Evolutionary conservation across 2,888 invertebrate genomes (phyloP).

Genomic region (Gryllus longicercus): DNA sequence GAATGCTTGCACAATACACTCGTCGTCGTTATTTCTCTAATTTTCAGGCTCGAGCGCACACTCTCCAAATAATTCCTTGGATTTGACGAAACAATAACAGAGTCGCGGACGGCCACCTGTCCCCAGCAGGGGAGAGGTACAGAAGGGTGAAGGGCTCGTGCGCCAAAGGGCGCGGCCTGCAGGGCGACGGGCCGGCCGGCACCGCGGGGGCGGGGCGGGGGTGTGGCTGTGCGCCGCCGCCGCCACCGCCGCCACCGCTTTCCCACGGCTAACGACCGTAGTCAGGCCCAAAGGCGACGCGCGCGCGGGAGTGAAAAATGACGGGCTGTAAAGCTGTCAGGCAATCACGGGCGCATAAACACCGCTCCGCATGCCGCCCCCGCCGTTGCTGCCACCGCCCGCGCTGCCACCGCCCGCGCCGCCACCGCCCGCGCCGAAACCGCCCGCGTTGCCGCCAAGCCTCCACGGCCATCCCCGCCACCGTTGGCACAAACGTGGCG

Average conservation of each 20-base stretch:
- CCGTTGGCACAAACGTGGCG: background rate
- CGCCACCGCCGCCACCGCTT: background rate
- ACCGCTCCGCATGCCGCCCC: conserved; percentile 49
- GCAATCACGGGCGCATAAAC: background rate
- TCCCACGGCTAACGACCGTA: conserved; percentile 8
- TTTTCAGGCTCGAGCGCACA: too few relatives aligned
- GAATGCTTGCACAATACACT: too few relatives aligned
- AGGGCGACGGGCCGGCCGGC: too few relatives aligned
- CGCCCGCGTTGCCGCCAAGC: background rate
- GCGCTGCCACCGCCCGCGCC: background rate
- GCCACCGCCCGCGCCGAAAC: background rate
- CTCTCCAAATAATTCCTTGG: too few relatives aligned
- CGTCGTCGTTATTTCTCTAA: too few relatives aligned
- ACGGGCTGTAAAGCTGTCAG: conserved; percentile 17
- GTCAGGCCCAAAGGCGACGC: conserved; percentile 5
- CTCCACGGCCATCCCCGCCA: too few relatives aligned
- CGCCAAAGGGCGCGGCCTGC: too few relatives aligned
- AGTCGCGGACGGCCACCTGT: too few relatives aligned
- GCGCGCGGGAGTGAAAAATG: conserved; percentile 3
- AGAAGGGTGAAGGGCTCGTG: too few relatives aligned
- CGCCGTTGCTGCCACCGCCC: conserved; percentile 50
- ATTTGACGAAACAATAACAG: too few relatives aligned
- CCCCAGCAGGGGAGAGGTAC: too few relatives aligned
- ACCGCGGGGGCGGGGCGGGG: too few relatives aligned
- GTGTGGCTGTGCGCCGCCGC: background rate